phyloP scores from a whole-genome alignment of 2,888 invertebrate species.

The Caenorhabditis zanzibari region DNA sequence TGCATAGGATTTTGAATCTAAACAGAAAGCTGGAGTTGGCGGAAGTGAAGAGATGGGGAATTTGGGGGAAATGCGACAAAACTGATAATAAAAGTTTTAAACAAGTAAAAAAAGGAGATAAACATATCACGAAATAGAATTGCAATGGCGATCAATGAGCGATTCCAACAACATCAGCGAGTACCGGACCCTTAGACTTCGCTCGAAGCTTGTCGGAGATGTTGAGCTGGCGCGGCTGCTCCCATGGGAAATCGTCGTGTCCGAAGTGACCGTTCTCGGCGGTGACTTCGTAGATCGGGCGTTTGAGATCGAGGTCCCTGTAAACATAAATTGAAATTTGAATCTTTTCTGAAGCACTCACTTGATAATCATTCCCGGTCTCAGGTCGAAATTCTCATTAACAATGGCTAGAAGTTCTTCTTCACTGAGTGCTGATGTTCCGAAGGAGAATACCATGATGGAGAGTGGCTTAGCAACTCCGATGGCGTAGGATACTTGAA shows the following conservation, averaged over 20 bases:
- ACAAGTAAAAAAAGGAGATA: conserved; percentile 5
- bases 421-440: conserved; percentile 91
- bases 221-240: conserved; percentile 91
- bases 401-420: conserved; percentile 91
- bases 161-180: conserved; percentile 67
- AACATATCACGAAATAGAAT: not conserved
- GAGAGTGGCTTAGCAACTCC: conserved; percentile 98
- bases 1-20: conserved; percentile 35
- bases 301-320: conserved; percentile 87
- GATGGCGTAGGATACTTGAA: conserved; percentile 92
- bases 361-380: conserved; percentile 98
- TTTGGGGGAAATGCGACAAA: not conserved
- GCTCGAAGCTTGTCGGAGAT: conserved; percentile 70
- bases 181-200: conserved; percentile 66
- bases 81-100: not conserved
- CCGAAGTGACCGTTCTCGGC: conserved; percentile 99
- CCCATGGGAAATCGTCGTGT: conserved; percentile 96
- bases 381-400: conserved; percentile 95
- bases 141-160: conserved; percentile 70
- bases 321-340: conserved; percentile 17
- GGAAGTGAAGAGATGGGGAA: conserved; percentile 17
- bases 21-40: not conserved
- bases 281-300: conserved; percentile 97
- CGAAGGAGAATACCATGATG: conserved; percentile 97
- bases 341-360: conserved; percentile 85